These are phyloP conservation scores for Lycocorax pyrrhopterus DNA, from an alignment of 2,113 vertebrate genomes.

Conservation along the genomic window DNA sequence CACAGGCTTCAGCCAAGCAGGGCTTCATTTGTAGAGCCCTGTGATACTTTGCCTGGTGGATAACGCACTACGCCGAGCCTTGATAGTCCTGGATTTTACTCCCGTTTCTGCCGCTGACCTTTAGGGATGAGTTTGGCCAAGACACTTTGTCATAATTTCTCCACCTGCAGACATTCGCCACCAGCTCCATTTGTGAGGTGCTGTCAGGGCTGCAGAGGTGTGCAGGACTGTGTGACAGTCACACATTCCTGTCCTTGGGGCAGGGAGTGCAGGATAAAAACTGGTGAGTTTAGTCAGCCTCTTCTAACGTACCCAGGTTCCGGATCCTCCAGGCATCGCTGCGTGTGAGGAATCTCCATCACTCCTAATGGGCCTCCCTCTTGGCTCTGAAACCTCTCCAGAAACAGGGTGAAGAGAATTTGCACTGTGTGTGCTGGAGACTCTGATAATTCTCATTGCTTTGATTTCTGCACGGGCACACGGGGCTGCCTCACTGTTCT, in stretches of 20 bases:
- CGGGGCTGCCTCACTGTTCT: not conserved
- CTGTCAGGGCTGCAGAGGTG: not conserved
- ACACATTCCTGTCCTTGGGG: not conserved
- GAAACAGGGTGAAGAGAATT: not conserved
- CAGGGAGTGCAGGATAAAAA: not conserved
- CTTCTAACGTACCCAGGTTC: fast-evolving
- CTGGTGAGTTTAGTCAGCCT: not conserved
- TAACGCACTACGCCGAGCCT: not conserved
- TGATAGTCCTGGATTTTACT: not conserved
- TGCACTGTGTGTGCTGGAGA: not conserved
- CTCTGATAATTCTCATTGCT: not conserved
- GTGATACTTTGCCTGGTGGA: not conserved
- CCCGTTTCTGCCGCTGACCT: fast-evolving
- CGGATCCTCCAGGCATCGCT: fast-evolving
- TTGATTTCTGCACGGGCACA: not conserved
- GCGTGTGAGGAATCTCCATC: not conserved
- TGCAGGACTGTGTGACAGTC: not conserved
- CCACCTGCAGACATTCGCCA: not conserved
- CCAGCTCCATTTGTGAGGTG: not conserved
- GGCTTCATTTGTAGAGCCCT: not conserved
- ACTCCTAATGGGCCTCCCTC: not conserved
- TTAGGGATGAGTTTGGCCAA: not conserved
- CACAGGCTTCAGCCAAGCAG: not conserved
- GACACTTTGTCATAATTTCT: not conserved
- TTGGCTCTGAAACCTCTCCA: not conserved